A percentile compares a stretch with the other conserved stretches of the same genome.
Evolutionary conservation across 2,113 vertebrate species (phyloP).

Genomic region (Condylura cristata): DNA sequence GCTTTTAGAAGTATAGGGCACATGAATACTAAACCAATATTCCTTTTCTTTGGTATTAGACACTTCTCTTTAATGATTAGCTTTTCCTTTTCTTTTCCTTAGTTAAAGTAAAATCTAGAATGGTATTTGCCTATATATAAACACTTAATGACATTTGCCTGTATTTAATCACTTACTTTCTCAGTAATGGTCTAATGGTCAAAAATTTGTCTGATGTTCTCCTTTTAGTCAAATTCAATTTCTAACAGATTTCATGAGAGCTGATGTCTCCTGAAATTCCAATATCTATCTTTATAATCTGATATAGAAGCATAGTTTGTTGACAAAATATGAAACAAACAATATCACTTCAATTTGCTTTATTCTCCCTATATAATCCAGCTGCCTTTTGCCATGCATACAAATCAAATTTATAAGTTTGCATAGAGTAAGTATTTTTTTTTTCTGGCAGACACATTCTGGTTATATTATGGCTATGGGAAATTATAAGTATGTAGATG

Average conservation of each 20-base stretch:
- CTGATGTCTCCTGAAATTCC: not conserved
- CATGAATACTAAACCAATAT: not conserved
- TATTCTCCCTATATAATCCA: not conserved
- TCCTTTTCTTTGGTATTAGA: slow-evolving; percentile 39
- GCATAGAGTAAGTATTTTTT: not conserved
- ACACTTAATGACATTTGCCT: slow-evolving; percentile 23
- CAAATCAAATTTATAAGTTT: not conserved
- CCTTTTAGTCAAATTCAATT: slow-evolving; percentile 38
- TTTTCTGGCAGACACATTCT: not conserved
- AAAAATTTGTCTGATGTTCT: slow-evolving; percentile 50
- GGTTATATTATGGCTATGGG: not conserved
- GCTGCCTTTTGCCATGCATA: not conserved
- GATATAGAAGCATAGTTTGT: not conserved
- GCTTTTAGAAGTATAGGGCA: slow-evolving; percentile 2
- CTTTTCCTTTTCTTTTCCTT: slow-evolving; percentile 46
- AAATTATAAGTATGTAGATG: slow-evolving; percentile 3
- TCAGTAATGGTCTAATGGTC: not conserved
- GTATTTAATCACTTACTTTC: slow-evolving; percentile 38
- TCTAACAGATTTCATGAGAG: slow-evolving; percentile 33
- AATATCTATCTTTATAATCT: slow-evolving; percentile 13
- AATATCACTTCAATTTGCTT: not conserved
- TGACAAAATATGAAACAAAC: not conserved
- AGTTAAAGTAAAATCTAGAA: slow-evolving; percentile 42
- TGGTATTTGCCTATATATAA: slow-evolving; percentile 14
- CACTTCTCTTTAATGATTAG: slow-evolving; percentile 46